Evolutionary conservation across 2,113 vertebrate genomes (phyloP).

Genomic region (Agelaius phoeniceus): DNA sequence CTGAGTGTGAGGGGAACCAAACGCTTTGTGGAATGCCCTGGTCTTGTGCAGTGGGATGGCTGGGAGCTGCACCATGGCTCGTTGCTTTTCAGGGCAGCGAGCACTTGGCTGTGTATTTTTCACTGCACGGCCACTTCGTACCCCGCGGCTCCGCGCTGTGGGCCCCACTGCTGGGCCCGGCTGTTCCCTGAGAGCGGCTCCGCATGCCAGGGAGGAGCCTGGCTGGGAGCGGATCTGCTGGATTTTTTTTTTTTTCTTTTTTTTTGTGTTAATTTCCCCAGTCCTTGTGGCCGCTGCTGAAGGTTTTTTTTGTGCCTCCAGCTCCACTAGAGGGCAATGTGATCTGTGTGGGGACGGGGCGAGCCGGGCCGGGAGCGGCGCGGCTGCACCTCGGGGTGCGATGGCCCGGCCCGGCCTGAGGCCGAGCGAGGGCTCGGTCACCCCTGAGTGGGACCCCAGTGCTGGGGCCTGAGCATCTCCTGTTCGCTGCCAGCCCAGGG

Average conservation of each 20-base stretch:
- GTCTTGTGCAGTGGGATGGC: background rate
- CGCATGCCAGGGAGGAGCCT: background rate
- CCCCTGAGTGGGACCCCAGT: rapidly evolving
- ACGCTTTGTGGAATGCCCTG: background rate
- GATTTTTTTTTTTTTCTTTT: too few relatives aligned
- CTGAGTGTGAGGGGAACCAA: background rate
- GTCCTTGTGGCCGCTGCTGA: background rate
- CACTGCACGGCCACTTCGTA: rapidly evolving
- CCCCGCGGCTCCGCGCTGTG: background rate
- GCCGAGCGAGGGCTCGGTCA: background rate
- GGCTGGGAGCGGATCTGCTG: background rate
- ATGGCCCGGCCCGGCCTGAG: rapidly evolving
- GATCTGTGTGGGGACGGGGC: background rate
- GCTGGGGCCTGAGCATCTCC: background rate
- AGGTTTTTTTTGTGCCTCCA: background rate
- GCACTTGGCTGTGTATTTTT: background rate
- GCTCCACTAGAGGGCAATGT: conserved; percentile 52
- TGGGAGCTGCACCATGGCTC: background rate
- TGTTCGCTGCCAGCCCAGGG: rapidly evolving
- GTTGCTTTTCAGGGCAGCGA: background rate
- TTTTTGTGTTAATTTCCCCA: background rate
- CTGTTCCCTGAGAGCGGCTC: background rate
- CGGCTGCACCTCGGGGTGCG: rapidly evolving
- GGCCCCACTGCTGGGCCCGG: rapidly evolving
- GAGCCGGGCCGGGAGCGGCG: rapidly evolving